phyloP scores from a whole-genome alignment of 2,888 invertebrate species.

The Caenorhabditis panamensis region DNA sequence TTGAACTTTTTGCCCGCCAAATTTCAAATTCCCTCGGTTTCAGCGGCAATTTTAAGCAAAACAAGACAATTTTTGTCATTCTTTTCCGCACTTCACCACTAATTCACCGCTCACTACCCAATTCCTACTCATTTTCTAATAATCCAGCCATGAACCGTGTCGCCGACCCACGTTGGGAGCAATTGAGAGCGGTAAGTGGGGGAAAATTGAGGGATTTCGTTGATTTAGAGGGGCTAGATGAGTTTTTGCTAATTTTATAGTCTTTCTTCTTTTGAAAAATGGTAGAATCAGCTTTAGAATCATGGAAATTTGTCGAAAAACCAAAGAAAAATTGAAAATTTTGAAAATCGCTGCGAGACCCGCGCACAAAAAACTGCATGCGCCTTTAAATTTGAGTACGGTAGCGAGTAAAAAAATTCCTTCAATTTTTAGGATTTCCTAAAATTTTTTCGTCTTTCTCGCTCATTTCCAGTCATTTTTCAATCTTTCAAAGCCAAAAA shows the following conservation, averaged over 20 bases:
- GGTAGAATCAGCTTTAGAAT: not conserved
- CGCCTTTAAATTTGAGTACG: not conserved
- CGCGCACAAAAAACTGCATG: not conserved
- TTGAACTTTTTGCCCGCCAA: not conserved
- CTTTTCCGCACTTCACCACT: not conserved
- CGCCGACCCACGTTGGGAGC: constrained; percentile 32
- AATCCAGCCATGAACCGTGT: constrained; percentile 25
- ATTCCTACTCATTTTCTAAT: not conserved
- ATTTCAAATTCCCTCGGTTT: no score
- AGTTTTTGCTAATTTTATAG: not conserved
- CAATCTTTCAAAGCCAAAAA: not conserved
- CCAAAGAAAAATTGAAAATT: not conserved
- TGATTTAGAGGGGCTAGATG: no score
- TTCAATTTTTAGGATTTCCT: not conserved
- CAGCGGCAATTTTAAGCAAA: not conserved
- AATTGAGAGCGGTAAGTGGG: constrained; percentile 51
- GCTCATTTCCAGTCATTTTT: not conserved
- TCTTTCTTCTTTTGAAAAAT: not conserved
- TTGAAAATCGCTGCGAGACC: not conserved
- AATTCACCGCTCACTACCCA: not conserved
- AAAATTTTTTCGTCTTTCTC: not conserved
- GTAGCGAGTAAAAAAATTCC: no score
- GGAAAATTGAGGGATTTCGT: not conserved
- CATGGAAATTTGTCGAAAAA: not conserved
- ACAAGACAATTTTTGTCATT: not conserved